phyloP scores from a whole-genome alignment of 2,888 invertebrate genomes.

The Platynereis dumerilii region DNA sequence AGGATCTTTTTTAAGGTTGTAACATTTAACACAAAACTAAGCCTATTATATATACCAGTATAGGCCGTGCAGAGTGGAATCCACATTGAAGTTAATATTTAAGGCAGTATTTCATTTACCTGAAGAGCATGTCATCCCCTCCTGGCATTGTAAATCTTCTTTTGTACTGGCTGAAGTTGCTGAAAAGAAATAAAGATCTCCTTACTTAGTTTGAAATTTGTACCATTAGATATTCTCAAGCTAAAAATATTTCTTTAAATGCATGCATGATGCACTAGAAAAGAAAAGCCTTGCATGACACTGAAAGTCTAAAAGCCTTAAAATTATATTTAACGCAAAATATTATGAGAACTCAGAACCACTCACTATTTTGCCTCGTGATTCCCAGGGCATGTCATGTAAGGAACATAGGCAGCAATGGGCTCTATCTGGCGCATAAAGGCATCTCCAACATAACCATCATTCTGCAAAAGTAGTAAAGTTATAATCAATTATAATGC shows the following conservation, averaged over 20 bases:
- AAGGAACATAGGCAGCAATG: slow-evolving; percentile 87
- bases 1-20: background rate
- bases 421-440: slow-evolving; percentile 93
- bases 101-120: slow-evolving; percentile 13
- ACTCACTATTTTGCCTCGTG: slow-evolving; percentile 84
- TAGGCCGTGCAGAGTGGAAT: too few relatives aligned
- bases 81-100: too few relatives aligned
- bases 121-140: slow-evolving; percentile 13
- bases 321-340: too few relatives aligned
- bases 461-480: slow-evolving; percentile 65
- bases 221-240: too few relatives aligned
- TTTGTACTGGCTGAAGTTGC: slow-evolving; percentile 94
- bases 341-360: too few relatives aligned
- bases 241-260: too few relatives aligned
- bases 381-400: slow-evolving; percentile 85
- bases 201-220: too few relatives aligned
- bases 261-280: too few relatives aligned
- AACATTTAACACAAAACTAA: too few relatives aligned
- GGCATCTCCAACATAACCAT: slow-evolving; percentile 85
- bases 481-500: background rate
- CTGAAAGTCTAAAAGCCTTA: too few relatives aligned
- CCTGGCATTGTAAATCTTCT: slow-evolving; percentile 69
- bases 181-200: slow-evolving; percentile 65
- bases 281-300: too few relatives aligned
- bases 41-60: too few relatives aligned